phyloP scores from a whole-genome alignment of 2,888 invertebrate genomes.

The Clepsis dumicolana region DNA sequence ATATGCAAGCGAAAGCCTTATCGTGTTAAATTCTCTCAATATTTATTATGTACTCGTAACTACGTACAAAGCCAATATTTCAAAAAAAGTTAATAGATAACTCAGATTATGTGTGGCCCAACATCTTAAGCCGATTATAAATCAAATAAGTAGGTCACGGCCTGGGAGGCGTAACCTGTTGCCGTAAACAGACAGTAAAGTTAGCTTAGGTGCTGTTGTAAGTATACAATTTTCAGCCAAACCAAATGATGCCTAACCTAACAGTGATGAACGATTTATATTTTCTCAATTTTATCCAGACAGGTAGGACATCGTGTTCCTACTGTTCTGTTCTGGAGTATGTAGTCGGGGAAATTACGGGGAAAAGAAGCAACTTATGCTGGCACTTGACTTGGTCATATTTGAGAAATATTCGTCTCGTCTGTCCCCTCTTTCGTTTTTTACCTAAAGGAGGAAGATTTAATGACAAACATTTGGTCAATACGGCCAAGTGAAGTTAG shows the following conservation, averaged over 20 bases:
- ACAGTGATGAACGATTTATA: not conserved
- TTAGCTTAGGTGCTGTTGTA: not conserved
- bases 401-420: too few relatives aligned
- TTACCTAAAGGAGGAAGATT: too few relatives aligned
- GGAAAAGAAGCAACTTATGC: too few relatives aligned
- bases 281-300: not conserved
- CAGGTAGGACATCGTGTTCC: too few relatives aligned
- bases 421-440: too few relatives aligned
- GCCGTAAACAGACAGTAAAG: not conserved
- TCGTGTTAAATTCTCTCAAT: not conserved
- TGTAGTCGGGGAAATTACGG: too few relatives aligned
- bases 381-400: too few relatives aligned
- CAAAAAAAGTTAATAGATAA: slow-evolving; percentile 24
- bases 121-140: slow-evolving; percentile 22
- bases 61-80: slow-evolving; percentile 11
- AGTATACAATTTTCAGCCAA: not conserved
- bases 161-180: slow-evolving; percentile 19
- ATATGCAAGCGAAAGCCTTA: too few relatives aligned
- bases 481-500: too few relatives aligned
- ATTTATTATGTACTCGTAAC: too few relatives aligned
- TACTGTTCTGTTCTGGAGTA: too few relatives aligned
- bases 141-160: slow-evolving; percentile 34
- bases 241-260: not conserved
- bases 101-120: slow-evolving; percentile 23
- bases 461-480: too few relatives aligned